Conservation (phyloP, 2,888 invertebrate species). For the Carabus problematicus region DNA sequence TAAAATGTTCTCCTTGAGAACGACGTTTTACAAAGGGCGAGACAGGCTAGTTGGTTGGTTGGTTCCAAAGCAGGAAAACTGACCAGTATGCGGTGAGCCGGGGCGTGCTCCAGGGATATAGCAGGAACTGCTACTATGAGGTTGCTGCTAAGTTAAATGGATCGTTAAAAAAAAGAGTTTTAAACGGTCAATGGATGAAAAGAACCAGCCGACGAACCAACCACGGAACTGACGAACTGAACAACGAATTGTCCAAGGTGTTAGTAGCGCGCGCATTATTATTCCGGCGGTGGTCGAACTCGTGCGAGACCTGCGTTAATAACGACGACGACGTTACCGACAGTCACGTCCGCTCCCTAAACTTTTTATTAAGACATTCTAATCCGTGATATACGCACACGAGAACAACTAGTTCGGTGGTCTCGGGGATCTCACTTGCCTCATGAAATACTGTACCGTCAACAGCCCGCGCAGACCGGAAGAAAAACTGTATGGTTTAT, state of each 20-base stretch:
- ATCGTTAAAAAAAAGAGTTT: constrained; percentile 40
- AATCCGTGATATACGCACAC: constrained; percentile 41
- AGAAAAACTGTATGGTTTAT: constrained; percentile 38
- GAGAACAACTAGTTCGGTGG: not conserved
- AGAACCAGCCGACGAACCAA: constrained; percentile 13
- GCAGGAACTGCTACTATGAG: not conserved
- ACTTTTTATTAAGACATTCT: constrained; percentile 44
- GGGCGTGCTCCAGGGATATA: not conserved
- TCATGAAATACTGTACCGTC: not conserved
- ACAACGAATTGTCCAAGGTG: no score
- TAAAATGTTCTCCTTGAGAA: constrained; percentile 14
- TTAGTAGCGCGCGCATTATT: constrained; percentile 28
- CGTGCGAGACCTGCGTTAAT: constrained; percentile 41
- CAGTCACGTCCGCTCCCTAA: constrained; percentile 39
- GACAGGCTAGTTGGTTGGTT: not conserved
- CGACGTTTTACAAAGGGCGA: not conserved
- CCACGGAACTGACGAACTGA: not conserved
- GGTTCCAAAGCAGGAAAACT: no score
- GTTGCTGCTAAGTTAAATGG: constrained; percentile 29
- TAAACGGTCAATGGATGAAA: constrained; percentile 36
- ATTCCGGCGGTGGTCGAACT: constrained; percentile 27
- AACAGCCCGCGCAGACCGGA: not conserved
- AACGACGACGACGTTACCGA: constrained; percentile 7
- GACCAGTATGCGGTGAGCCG: no score
- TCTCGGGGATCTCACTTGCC: no score